phyloP scores from a whole-genome alignment of 1,140 invertebrate species.

The Olivierus martensii region DNA sequence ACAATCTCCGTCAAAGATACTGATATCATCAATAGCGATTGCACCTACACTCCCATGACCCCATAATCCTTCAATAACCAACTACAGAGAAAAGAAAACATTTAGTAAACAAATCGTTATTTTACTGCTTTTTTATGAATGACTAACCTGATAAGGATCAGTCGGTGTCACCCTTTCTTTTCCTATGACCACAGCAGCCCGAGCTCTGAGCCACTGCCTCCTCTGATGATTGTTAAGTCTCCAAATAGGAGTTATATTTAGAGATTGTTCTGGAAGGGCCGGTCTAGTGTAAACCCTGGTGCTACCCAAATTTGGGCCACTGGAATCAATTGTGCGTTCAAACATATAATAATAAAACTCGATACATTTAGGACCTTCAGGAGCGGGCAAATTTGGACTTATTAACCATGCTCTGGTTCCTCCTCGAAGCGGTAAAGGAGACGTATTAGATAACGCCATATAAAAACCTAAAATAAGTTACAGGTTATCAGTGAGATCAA shows the following conservation, averaged over 20 bases:
- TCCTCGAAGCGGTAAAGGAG: slow-evolving; percentile 31
- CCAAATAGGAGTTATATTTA: slow-evolving; percentile 43
- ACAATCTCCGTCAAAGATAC: slow-evolving; percentile 46
- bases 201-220: slow-evolving; percentile 44
- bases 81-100: slow-evolving; percentile 31
- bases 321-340: slow-evolving; percentile 46
- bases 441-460: slow-evolving; percentile 36
- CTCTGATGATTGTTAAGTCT: slow-evolving; percentile 49
- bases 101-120: no score
- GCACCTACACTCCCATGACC: slow-evolving; percentile 46
- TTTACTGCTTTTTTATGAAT: no score
- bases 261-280: slow-evolving; percentile 23
- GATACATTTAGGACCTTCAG: slow-evolving; percentile 33
- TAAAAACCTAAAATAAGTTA: slow-evolving; percentile 34
- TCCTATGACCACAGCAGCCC: slow-evolving; percentile 25
- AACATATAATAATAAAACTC: slow-evolving; percentile 51
- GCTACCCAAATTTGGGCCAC: slow-evolving; percentile 45
- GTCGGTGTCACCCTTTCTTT: slow-evolving; percentile 8
- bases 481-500: no score
- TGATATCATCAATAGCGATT: slow-evolving; percentile 49
- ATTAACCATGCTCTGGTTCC: slow-evolving; percentile 40
- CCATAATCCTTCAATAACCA: slow-evolving; percentile 49
- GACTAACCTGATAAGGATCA: slow-evolving; percentile 14
- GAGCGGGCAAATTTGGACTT: slow-evolving; percentile 26
- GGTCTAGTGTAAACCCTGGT: slow-evolving; percentile 34